Evolutionary conservation across 92 coral and sea anemone genomes (phyloP).

Genomic region (Siderastrea siderea): DNA sequence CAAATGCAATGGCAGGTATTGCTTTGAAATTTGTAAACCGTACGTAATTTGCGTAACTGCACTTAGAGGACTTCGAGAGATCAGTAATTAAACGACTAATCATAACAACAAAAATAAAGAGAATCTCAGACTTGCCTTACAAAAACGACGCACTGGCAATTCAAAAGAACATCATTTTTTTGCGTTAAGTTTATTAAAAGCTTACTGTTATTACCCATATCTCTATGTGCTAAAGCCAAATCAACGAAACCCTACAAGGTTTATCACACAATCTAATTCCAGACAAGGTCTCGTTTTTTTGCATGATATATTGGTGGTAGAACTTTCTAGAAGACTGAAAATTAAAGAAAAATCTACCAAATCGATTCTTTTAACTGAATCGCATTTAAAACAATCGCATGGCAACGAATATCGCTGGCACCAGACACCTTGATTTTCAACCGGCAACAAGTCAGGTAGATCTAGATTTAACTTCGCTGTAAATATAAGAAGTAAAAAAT

Average conservation of each 20-base stretch:
- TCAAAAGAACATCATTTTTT: not conserved
- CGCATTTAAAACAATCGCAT: slow-evolving; percentile 13
- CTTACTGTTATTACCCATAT: not conserved
- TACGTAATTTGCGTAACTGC: not conserved
- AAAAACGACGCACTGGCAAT: not conserved
- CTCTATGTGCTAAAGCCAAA: not conserved
- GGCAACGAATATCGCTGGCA: slow-evolving; percentile 34
- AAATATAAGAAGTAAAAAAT: slow-evolving; percentile 5
- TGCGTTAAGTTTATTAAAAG: not conserved
- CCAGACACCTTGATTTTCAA: slow-evolving; percentile 8
- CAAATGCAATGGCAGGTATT: slow-evolving; percentile 9
- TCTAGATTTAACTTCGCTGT: not conserved
- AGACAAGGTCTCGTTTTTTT: not conserved
- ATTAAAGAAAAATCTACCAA: not conserved
- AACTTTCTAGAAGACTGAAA: slow-evolving; percentile 5
- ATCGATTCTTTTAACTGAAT: slow-evolving; percentile 3
- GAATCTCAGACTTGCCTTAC: not conserved
- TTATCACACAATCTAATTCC: not conserved
- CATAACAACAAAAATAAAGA: not conserved
- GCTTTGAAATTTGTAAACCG: not conserved
- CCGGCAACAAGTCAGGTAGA: slow-evolving; percentile 9
- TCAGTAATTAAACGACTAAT: not conserved
- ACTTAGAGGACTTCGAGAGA: not conserved
- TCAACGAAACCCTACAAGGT: not conserved
- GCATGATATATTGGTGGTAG: not conserved